Evolutionary conservation across 2,113 vertebrate species (phyloP), one percentile per base, ranked within the genome.

Genomic region (Ptychochromis oligacanthus): DNA sequence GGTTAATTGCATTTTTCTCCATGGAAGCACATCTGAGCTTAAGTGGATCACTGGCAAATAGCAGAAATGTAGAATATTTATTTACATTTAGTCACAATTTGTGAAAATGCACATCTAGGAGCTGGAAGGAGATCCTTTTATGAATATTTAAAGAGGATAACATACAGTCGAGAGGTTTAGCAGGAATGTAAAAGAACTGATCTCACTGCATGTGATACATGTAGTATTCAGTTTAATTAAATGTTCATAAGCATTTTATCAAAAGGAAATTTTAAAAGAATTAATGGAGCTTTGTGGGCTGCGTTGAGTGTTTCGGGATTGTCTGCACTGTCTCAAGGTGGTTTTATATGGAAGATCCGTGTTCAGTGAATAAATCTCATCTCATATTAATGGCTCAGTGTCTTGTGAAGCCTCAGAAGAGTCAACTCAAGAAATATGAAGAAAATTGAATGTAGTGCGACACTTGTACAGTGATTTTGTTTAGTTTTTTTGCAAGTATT

Each of bases 1-100:
- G 1, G 59, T 20, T 85, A 76, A 85, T 87, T 76, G 67, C 52
- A 5, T 83, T 79, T 79, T n/a, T 20, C 74, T 61, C 76, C 5
- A 4, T 13, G 31, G 28, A 62, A 77, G 86, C 5, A 28, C 20
- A 14, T 24, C 40, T 64, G 54, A 12, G 20, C 24, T 24, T 28
- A 0, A 3, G 26, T 34, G 38, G 52, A 76, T 74, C 43, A 8
- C 1, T 43, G 24, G 61, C 7, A 24, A 18, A 72, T 38, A 22
- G 55, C 36, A 79, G 8, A 76, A 75, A 70, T 57, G 38, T n/a
- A 3, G 58, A 55, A 75, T 28, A 75, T 62, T 82, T 64, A 64
- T 62, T 38, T 74, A 49, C 38, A 38, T 76, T 76, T 77, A 24
- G 34, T 49, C 40, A 11, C 26, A 24, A 18, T 14, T 20, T 58